Conservation (phyloP, 2,797 vertebrate species). For the Cirrhinus molitorella region DNA sequence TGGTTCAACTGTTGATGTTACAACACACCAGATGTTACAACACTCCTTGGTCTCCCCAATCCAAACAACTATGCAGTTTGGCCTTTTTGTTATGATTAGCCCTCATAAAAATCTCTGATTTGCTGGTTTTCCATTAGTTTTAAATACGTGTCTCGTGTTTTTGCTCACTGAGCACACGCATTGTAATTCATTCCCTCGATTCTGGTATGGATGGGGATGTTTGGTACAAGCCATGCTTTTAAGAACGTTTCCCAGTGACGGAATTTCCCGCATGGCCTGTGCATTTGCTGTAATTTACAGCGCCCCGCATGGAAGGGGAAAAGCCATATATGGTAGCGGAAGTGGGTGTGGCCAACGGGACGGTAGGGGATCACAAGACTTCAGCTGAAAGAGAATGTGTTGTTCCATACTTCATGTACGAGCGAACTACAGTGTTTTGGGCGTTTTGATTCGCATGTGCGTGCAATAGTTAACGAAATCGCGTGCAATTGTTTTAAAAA, state of each 20-base stretch:
- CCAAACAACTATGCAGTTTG: neutral
- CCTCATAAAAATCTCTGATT: neutral
- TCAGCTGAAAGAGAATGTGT: slow-evolving; percentile 64
- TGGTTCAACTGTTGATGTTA: neutral
- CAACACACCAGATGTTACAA: neutral
- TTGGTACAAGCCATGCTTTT: neutral
- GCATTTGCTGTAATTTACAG: slow-evolving; percentile 78
- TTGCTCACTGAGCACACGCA: neutral
- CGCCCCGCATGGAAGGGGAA: slow-evolving; percentile 73
- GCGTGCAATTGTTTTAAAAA: slow-evolving; percentile 67
- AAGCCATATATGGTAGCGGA: slow-evolving; percentile 81
- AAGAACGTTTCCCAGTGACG: slow-evolving; percentile 67
- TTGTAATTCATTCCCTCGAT: neutral
- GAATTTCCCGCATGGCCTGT: slow-evolving; percentile 84
- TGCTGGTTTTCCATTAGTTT: neutral
- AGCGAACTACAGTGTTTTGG: neutral
- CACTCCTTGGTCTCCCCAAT: neutral
- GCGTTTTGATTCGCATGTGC: slow-evolving; percentile 25
- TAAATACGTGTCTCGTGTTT: neutral
- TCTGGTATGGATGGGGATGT: slow-evolving; percentile 7
- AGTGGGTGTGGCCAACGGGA: slow-evolving; percentile 77
- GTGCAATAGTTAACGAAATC: slow-evolving; percentile 71
- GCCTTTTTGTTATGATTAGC: neutral
- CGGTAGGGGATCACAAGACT: slow-evolving; percentile 77
- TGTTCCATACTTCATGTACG: slow-evolving; percentile 59